Evolutionary conservation across 2,888 invertebrate species (phyloP), one percentile per base, ranked within the genome.

Genomic region (Gastracanthus pulcherrimus): DNA sequence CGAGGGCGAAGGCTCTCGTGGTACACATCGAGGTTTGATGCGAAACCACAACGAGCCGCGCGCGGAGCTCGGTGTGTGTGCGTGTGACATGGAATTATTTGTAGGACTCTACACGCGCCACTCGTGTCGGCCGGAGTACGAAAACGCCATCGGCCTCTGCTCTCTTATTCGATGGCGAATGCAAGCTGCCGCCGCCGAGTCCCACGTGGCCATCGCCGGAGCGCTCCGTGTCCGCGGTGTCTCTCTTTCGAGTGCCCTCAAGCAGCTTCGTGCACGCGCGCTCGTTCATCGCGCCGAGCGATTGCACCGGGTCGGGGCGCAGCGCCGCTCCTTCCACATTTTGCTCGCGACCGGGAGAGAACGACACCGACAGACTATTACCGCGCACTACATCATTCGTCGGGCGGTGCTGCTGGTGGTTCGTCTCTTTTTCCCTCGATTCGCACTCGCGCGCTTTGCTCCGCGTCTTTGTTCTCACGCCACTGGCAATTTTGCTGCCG

Each of bases 71-170:
- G 77, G 67, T 55, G 87, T 85, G 84, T 87, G 90, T 67, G 74
- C 38, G 87, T 85, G 84, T 87, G 90, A 90, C 88, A 85, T 76
- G 81, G 82, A 84, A 86, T 85, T 84, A 85, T 84, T 83, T 85
- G 83, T 86, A 86, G 85, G 76, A 84, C 86, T 85, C 86, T 85
- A 77, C 36, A 81, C 66, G 72, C 67, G 77, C 77, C 77, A 78
- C 77, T 81, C 69, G 62, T 31, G 41, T 48, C 41, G 76, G 76
- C 81, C 60, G 69, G 23, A 34, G 51, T 62, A 79, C 36, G 66
- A 41, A 78, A 72, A 66, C 55, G 58, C 31, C 67, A 34, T 36
- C 31, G 36, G n/a, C 45, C n/a, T n/a, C n/a, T 29, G 31, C 16
- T 38, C 23, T n/a, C n/a, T n/a, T n/a, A n/a, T n/a, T n/a, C n/a